Base-by-base conservation (phyloP, 2,888 invertebrate genomes). In the Ethmia dodecea region DNA sequence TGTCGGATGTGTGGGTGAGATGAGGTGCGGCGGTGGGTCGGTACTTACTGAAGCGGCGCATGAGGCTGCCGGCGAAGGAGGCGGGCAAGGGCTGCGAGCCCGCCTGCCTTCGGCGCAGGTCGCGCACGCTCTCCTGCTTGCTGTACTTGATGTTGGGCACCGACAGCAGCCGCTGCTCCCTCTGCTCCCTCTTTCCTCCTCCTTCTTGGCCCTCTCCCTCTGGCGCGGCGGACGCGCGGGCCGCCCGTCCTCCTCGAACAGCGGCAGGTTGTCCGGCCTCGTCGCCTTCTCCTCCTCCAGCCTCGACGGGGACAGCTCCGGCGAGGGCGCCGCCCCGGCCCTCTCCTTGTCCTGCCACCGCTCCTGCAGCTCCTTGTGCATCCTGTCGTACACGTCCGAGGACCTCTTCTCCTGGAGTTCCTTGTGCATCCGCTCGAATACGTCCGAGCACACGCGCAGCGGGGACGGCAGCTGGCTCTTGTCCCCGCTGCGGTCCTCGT, bases 21-120 rank as follows among this genome's bases (percentile, higher is more conserved):
- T 58, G 60, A 52, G 39, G 33, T 25, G 34, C 32, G 37, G 39
- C 13, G 40, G 49, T 55, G 26, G 11, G 12, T 45, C 47, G 62
- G 47, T 90, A 94, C 95, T 95, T 94, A 95, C 94, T 94, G 91
- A 94, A 93, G 88, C 94, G 91, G 75, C 94, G 89, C 88, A 93
- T 92, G 58, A 94, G 87, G 88, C 88, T 91, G 69, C 92, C 92
- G 56, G 92, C 90, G 86, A 93, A 91, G 44, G 91, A 68, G 86
- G 71, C 61, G 68, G 76, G 59, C 71, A 63, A 57, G 68, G 76
- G 59, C 71, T 63, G 58, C 63, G 74, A 69, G 69, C 81, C 54
- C 48, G 65, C 52, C 52, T 78, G 77, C 61, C 78, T 81, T 57
- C 86, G 84, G 68, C 91, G 83, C 55, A 88, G 76, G 64, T 88